Base-by-base conservation (phyloP, 2,888 invertebrate genomes). In the Microctonus aethiopoides region DNA sequence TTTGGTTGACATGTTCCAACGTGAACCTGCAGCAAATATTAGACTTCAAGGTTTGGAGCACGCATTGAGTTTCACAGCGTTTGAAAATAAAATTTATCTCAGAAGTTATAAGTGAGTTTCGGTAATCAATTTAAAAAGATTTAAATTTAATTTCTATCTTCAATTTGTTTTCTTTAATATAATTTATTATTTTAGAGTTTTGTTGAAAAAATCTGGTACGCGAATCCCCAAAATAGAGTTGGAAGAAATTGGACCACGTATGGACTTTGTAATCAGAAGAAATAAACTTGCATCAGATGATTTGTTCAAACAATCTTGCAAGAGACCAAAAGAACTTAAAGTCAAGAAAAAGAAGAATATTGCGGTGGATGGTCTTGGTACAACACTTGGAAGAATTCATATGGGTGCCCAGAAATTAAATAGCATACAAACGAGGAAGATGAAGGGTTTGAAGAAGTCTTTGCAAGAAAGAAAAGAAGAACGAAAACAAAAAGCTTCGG, bases 21-120 rank as follows among this genome's bases (percentile, higher is more conserved):
- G 96, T 75, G 94, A 96, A 83, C 89, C 90, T 80, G 92, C 93
- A 0, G 92, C 93, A 67, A 92, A 93, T 57, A 91, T 99, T 59
- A 91, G 97, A 72, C 88, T 99, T 11, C 95, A 97, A 83, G 99
- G 99, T 0, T 89, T 99, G 72, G 98, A 99, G 84, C 97, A 98
- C 88, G 95, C 95, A 0, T 87, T 99, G 26, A 93, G 94, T 86
- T 96, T 99, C 82, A 96, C 97, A 46, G 93, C 94, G 3, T 90
- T 92, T 2, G 94, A 95, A 75, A 93, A 94, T 67, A 91, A 90
- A 78, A 92, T 99, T 73, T 90, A 92, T 73, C 85, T 99, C 77
- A 89, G 98, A 67, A 91, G 90, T 81, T 92, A 92, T 83, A 90
- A 88, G 91, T 90, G 82, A 39, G 63, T 73, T 32, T 9, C 34